Evolutionary conservation across 2,888 invertebrate species (phyloP).

Genomic region (Limenitis camilla): DNA sequence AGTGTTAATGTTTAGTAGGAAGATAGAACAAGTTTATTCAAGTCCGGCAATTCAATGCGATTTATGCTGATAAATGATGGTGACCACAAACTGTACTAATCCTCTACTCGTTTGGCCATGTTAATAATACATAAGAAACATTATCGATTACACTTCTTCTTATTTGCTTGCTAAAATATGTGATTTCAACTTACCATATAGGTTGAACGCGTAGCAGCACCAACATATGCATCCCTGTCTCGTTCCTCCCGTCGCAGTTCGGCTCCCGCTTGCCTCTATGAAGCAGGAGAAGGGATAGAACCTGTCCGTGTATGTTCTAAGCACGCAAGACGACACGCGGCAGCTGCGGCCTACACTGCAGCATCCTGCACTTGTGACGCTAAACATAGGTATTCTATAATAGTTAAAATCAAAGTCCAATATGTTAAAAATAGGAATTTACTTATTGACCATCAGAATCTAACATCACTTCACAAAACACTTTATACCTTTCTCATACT

Average conservation of each 20-base stretch:
- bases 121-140: no score
- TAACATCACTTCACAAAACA: no score
- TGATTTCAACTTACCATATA: constrained; percentile 29
- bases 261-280: constrained; percentile 36
- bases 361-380: constrained; percentile 52
- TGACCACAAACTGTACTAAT: no score
- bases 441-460: no score
- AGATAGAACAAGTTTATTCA: no score
- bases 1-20: background rate
- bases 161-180: background rate
- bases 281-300: constrained; percentile 16
- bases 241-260: constrained; percentile 57
- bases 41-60: no score
- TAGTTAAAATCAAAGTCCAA: no score
- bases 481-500: no score
- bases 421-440: no score
- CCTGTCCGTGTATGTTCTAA: constrained; percentile 38
- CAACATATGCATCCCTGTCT: constrained; percentile 77
- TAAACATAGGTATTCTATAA: constrained; percentile 41
- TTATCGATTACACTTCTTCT: background rate
- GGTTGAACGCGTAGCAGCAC: constrained; percentile 79
- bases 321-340: constrained; percentile 55
- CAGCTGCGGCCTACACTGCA: constrained; percentile 43
- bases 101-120: no score
- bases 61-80: no score